Base-by-base conservation (phyloP, 2,888 invertebrate species). In the Tineola bisselliella region DNA sequence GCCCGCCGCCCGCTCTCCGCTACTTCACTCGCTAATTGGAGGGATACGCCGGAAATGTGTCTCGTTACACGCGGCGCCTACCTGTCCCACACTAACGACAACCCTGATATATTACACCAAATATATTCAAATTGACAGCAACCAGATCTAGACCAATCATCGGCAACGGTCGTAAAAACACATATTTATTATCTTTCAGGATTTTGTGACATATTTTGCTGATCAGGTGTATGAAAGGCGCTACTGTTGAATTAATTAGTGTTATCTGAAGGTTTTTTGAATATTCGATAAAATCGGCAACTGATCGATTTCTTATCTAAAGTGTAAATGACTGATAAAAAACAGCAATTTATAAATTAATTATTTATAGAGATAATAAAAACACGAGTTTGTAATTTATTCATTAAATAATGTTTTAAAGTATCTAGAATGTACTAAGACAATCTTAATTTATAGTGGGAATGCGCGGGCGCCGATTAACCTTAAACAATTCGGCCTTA, bases 1-100 rank as follows among this genome's bases (percentile, higher is more conserved):
- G 44, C 17, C n/a, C 61, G 61, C 60, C 62, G 15, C 33, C 66
- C 69, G 63, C 61, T 64, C 66, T 65, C 74, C 58, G 65, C 61
- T 65, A 66, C 65, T 64, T 65, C 65, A 17, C 69, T 65, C 69
- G 69, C 80, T 84, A 83, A 84, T 86, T 84, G 83, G 84, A 77
- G 76, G 79, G 80, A 81, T 81, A 77, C 76, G 74, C 74, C 76
- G 79, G 77, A 78, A 76, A 78, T 77, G 77, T 79, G 81, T 82
- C 82, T 84, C 75, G 82, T 82, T 83, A 83, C 76, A 73, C 69
- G 68, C 66, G 31, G 62, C 62, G 69, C 74, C 75, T 73, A 76
- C 78, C 76, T 76, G 74, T 71, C 71, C 63, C 64, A 68, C 67
- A 70, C 75, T 75, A 76, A 77, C 74, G 71, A 75, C 73, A 70